These are phyloP conservation scores for Flexamia atlantica DNA, from an alignment of 2,888 invertebrate genomes.

Conservation along the genomic window DNA sequence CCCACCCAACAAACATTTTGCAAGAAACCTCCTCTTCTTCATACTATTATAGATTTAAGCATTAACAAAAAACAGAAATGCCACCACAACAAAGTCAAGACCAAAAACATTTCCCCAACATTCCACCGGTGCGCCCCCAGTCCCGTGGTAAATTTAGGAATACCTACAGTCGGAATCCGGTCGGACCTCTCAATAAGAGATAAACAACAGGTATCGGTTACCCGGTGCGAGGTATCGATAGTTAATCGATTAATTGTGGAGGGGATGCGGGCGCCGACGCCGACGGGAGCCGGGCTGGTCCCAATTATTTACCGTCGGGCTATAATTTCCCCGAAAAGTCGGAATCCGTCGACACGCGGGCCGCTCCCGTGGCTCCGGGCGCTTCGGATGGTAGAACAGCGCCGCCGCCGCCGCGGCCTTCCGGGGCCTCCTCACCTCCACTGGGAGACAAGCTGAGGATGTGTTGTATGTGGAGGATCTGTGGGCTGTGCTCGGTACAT, in stretches of 20 bases:
- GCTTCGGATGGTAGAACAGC: not conserved
- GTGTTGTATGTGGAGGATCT: too few species aligned
- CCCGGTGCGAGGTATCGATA: not conserved
- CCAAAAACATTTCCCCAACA: too few species aligned
- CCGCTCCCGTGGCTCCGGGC: constrained; percentile 8
- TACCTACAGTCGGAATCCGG: constrained; percentile 5
- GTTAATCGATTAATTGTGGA: constrained; percentile 37
- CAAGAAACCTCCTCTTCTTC: too few species aligned
- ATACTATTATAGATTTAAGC: too few species aligned
- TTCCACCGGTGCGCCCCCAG: too few species aligned
- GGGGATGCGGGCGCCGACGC: not conserved
- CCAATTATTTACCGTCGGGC: constrained; percentile 54
- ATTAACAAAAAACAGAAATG: too few species aligned
- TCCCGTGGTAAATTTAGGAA: not conserved
- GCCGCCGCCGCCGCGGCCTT: not conserved
- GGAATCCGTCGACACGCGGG: constrained; percentile 11
- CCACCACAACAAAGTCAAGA: too few species aligned
- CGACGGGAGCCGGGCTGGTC: not conserved
- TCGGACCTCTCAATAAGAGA: constrained; percentile 17
- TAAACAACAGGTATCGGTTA: constrained; percentile 13
- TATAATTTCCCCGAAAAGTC: constrained; percentile 56
- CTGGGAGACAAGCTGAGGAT: too few species aligned
- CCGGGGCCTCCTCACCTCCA: not conserved
- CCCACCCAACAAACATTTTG: too few species aligned
- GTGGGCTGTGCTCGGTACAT: too few species aligned